Base-by-base conservation (phyloP, 2,113 vertebrate genomes). In the Podarcis raffonei region DNA sequence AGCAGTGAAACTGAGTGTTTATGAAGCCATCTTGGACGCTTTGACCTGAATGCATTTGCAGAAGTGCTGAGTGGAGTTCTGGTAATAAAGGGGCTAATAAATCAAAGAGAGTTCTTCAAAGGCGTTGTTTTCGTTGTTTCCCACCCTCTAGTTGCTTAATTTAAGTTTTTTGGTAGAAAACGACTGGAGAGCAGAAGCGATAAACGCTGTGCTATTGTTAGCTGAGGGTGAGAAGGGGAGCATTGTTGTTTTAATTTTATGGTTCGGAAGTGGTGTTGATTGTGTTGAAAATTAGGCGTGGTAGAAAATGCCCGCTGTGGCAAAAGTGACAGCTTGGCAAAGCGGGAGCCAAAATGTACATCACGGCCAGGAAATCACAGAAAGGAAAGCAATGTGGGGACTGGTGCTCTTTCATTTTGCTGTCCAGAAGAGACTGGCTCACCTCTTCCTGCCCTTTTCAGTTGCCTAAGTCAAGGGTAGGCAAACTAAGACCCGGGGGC, bases 81-180 rank as follows among this genome's bases (percentile, higher is more conserved):
- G 27, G 27, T 65, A 3, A 39, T 20, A 81, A 30, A 42, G 48
- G 20, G 35, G 32, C 69, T 39, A 30, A 42, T 82, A 82, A 82
- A 74, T 87, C 86, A 87, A 72, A 74, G 66, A 59, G 78, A 39
- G 72, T n/a, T 27, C 27, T 48, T 87, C 22, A 77, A 18, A n/a
- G 1, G 5, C 25, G 1, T 16, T 5, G 62, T 12, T 16, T 18
- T 66, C 23, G 18, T 23, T 48, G 15, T 57, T 39, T 37, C 22
- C n/a, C 48, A n/a, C 20, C 18, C 23, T 66, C 65, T 9, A 27
- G 16, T 39, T 32, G 69, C 57, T 25, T 3, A 27, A 39, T 37
- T 48, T 48, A 48, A 37, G 0, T 48, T 48, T 88, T 27, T 35
- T 23, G 1, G 30, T 15, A 53, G 77, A 9, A 6, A 32, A 79